Base-by-base conservation (phyloP, 2,888 invertebrate species). In the Parelbella ahira region DNA sequence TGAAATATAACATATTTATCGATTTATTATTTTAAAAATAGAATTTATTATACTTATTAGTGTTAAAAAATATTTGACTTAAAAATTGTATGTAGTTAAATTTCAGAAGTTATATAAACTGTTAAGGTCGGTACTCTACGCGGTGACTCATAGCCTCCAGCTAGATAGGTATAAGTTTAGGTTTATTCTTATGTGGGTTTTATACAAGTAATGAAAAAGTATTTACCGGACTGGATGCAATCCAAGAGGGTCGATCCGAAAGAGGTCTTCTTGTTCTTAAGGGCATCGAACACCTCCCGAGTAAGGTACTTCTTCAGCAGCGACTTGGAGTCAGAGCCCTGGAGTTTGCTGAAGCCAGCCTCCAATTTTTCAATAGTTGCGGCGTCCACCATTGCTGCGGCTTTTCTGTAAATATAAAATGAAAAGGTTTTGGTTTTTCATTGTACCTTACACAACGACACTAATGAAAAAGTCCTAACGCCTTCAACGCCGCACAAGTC, bases 301-400 rank as follows among this genome's bases (percentile, higher is more conserved):
- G 96, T 94, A 65, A 97, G 92, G 90, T 95, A 94, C 87, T 98
- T 98, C 91, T 98, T 98, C 90, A 98, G 89, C 84, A 99, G 91
- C 48, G 97, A 98, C 89, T 97, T 96, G 81, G 97, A 97, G 88
- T 97, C 95, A 50, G 96, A 94, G 60, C 90, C 93, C 63, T 91
- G 91, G 69, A 97, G 90, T 89, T 96, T 97, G 90, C 92, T 91
- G 90, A 90, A 97, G 68, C 95, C 96, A 80, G 94, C 92, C 88
- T 97, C 97, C 89, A 97, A 89, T 89, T 97, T 97, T 81, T 96
- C 94, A 76, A 95, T 86, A 73, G 94, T 93, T 83, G 93, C 95
- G 74, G 95, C 94, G 89, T 97, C 97, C 89, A 96, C 96, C 96
- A 96, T 96, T 80, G 89, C 88, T 89, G 91, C 91, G 89, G 90